Evolutionary conservation across 2,888 invertebrate genomes (phyloP).

Genomic region (Eupithecia vulgata): DNA sequence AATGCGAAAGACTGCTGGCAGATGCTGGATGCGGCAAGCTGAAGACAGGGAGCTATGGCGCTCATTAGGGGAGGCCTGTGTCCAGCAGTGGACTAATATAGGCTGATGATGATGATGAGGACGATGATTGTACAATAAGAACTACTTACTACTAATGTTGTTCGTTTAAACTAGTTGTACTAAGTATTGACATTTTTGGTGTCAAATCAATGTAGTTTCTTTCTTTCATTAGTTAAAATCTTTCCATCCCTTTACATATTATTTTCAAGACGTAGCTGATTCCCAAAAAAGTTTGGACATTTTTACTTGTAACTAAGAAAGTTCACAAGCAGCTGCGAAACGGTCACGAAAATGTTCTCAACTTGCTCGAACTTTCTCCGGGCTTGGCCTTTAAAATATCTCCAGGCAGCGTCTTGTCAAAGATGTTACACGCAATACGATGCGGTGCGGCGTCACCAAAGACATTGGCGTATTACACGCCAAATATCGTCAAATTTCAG

Average conservation of each 20-base stretch:
- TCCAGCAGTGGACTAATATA: too few relatives aligned
- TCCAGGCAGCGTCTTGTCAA: constrained; percentile 39
- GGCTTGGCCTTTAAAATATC: constrained; percentile 46
- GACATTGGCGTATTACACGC: too few relatives aligned
- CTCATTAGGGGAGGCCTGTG: too few relatives aligned
- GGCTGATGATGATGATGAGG: too few relatives aligned
- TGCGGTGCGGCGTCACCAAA: background rate
- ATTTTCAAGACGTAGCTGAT: background rate
- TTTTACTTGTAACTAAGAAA: constrained; percentile 27
- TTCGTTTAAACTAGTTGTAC: too few relatives aligned
- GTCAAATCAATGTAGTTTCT: too few relatives aligned
- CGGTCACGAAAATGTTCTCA: constrained; percentile 42
- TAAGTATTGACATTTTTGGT: too few relatives aligned
- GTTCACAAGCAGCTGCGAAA: constrained; percentile 41
- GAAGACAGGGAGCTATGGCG: too few relatives aligned
- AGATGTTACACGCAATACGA: background rate
- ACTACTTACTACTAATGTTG: too few relatives aligned
- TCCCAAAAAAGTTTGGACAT: background rate
- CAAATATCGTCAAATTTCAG: background rate
- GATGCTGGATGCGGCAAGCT: too few relatives aligned
- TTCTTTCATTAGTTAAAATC: background rate
- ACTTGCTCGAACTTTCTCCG: constrained; percentile 32
- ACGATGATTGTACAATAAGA: too few relatives aligned
- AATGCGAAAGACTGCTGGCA: too few relatives aligned
- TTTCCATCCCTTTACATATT: background rate